Percentiles rank a stretch among this genome's conserved stretches.
These are phyloP conservation scores for Cephus cinctus DNA, from an alignment of 1,140 invertebrate genomes.

Conservation along the genomic window DNA sequence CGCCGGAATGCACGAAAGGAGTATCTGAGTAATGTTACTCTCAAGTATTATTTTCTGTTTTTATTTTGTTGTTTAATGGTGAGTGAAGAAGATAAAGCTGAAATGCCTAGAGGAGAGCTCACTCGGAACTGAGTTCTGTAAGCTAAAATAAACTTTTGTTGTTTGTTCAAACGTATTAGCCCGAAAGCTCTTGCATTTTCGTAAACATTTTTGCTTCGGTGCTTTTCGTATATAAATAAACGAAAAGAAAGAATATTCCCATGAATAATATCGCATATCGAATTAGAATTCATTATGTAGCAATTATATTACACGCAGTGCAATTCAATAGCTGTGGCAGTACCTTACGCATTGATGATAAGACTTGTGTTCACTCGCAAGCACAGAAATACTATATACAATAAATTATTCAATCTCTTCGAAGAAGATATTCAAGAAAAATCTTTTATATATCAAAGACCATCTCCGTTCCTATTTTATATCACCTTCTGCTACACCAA, in stretches of 20 bases:
- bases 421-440: too few relatives aligned
- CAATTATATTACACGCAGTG: neutral
- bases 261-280: neutral
- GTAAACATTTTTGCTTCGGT: neutral
- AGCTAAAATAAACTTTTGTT: conserved; percentile 7
- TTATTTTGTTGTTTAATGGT: conserved; percentile 32
- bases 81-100: conserved; percentile 32
- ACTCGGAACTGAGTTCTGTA: neutral
- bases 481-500: too few relatives aligned
- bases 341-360: too few relatives aligned
- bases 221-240: too few relatives aligned
- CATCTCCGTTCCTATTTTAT: too few relatives aligned
- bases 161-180: conserved; percentile 1
- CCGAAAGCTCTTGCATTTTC: conserved; percentile 2
- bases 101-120: conserved; percentile 8
- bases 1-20: neutral
- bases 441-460: too few relatives aligned
- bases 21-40: neutral
- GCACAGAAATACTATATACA: too few relatives aligned
- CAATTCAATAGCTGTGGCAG: too few relatives aligned
- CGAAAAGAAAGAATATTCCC: too few relatives aligned
- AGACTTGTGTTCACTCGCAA: too few relatives aligned
- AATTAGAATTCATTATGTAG: neutral
- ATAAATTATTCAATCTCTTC: too few relatives aligned
- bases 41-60: conserved; percentile 24